Conservation (phyloP, 2,113 vertebrate species). For the Lucifuga dentata region DNA sequence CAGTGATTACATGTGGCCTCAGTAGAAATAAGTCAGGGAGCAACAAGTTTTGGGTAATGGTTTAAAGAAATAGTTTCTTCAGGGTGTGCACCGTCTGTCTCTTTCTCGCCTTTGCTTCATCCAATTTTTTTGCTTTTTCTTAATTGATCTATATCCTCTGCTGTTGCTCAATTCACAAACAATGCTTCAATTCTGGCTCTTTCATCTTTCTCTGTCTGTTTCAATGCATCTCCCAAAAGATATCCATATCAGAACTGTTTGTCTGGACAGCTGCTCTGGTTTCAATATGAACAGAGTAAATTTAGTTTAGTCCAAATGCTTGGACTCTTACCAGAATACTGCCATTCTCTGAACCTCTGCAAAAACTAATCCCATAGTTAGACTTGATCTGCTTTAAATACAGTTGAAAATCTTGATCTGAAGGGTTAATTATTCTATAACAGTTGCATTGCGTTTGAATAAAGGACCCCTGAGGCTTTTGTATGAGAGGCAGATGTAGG, state of each 20-base stretch:
- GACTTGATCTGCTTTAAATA: conserved; percentile 36
- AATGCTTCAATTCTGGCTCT: conserved; percentile 10
- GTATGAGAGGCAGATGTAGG: conserved; percentile 18
- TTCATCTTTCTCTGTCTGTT: conserved; percentile 14
- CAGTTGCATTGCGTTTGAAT: conserved; percentile 34
- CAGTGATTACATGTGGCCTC: conserved; percentile 50
- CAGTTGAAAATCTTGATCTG: conserved; percentile 10
- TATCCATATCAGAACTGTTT: conserved; percentile 16
- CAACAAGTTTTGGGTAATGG: conserved; percentile 25
- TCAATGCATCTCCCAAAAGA: background rate
- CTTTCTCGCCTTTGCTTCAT: conserved; percentile 2
- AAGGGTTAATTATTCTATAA: conserved; percentile 44
- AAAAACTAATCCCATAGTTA: conserved; percentile 27
- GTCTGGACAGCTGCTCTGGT: conserved; percentile 22
- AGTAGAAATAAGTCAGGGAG: conserved; percentile 34
- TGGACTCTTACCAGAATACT: conserved; percentile 5
- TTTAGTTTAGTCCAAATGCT: conserved; percentile 11
- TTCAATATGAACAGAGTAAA: conserved; percentile 33
- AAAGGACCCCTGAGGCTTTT: conserved; percentile 30
- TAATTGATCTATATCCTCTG: background rate
- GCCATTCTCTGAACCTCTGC: conserved; percentile 34
- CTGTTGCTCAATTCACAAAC: conserved; percentile 10
- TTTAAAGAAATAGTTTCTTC: conserved; percentile 28
- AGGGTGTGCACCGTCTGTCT: conserved; percentile 23
- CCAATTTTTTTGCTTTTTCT: conserved; percentile 8